Base-by-base conservation (phyloP, 2,113 vertebrate genomes). In the Rattus norvegicus region DNA sequence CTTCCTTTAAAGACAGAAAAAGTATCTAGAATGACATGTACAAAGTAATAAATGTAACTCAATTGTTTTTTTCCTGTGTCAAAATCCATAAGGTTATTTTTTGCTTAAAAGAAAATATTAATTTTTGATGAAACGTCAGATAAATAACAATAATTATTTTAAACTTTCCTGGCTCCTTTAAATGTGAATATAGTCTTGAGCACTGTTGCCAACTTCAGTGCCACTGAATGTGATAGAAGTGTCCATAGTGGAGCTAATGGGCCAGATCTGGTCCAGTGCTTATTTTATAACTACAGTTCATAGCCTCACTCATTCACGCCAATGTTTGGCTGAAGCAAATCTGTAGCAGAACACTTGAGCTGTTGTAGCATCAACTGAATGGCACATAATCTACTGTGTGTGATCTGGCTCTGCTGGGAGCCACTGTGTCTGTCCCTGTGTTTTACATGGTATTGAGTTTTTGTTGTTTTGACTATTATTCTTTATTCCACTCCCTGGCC, bases 1-100 rank as follows among this genome's bases (percentile, higher is more conserved):
- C 10, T 91, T 97, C 24, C 54, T 90, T 96, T 95, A 28, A 93
- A 94, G 86, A 52, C 36, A 67, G 20, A 81, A 76, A 79, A 94
- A 91, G 11, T 94, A 54, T 79, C 16, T 39, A 89, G 4, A 61
- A 61, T 72, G 43, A 73, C 20, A 95, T n/a, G 36, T 39, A 10
- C 1, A 47, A 4, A 61, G 7, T 81, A 73, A 56, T 33, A 80
- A 83, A 61, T 84, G 56, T 26, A 63, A 86, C 36, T 89, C 8
- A 43, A 0, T 28, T 96, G 14, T 92, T 92, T 85, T 61, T 36
- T 90, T 84, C 30, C 13, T 11, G 3, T 88, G 11, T 70, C 33
- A 72, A 59, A 63, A 13, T 5, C 56, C 67, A 30, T 87, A 69
- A 65, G 76, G 88, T 69, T 67, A 47, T 70, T 67, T 85, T 77